Evolutionary conservation across 2,113 vertebrate species (phyloP), one percentile per base, ranked within the genome.

Genomic region (Dascyllus trimaculatus): DNA sequence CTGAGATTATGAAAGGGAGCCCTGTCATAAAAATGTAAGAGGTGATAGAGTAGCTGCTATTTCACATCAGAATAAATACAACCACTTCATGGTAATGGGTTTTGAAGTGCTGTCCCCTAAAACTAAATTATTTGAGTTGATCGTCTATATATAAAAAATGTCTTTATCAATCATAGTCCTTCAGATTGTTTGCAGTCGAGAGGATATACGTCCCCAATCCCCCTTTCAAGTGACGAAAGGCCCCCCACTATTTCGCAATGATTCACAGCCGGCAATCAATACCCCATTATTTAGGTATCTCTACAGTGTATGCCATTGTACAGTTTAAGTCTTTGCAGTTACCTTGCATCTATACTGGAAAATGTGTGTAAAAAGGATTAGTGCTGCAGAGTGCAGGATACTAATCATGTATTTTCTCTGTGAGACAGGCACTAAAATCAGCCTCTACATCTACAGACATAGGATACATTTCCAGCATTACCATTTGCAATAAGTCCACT

Each of bases 11-110:
- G 76, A 87, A 87, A 87, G 81, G 78, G 56, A 69, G 61, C 8
- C 24, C 65, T 25, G 25, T 82, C 80, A 56, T 87, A 77, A 89
- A 92, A 89, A 85, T 74, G 85, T 80, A 89, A 38, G 68, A 52
- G 62, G 69, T 89, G 84, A 86, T 80, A 62, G 75, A 86, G 75
- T 68, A 78, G 67, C 75, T 87, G 75, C 72, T 80, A 80, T 88
- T 90, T 83, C 75, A 84, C 70, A 82, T 84, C 66, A 79, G 75
- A 57, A 85, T 85, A 81, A 91, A 92, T 88, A 84, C 70, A 87
- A 85, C 72, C 83, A 89, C 74, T 89, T 73, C 45, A 70, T 51
- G 53, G 14, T 77, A 82, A 81, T 80, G 56, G 82, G 49, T 85
- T 88, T 80, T 85, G 58, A 87, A 85, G 80, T 65, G 60, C 75